phyloP scores from a whole-genome alignment of 1,140 invertebrate genomes.

The Antheraea pernyi region DNA sequence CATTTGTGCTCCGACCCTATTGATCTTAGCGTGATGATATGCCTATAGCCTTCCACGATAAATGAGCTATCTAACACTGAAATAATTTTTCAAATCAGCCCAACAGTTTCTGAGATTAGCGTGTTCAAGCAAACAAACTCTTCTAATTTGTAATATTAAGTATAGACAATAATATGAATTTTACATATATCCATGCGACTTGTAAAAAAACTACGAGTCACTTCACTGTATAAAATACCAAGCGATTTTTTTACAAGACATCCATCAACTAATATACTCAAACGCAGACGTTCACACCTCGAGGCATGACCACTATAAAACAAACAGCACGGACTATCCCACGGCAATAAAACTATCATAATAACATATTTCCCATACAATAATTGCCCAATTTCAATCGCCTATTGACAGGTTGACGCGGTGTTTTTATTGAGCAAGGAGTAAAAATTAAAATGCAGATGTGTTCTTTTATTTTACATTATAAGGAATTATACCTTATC shows the following conservation, averaged over 20 bases:
- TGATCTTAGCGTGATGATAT: too few species aligned
- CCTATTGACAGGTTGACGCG: constrained; percentile 30
- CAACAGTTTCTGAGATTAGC: too few species aligned
- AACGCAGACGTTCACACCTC: constrained; percentile 1
- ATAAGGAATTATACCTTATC: too few species aligned
- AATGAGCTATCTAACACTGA: too few species aligned
- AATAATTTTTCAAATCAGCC: too few species aligned
- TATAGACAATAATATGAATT: too few species aligned
- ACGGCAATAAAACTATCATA: constrained; percentile 51
- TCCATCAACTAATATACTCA: not conserved
- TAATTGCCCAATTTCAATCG: constrained; percentile 58
- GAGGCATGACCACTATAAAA: constrained; percentile 15
- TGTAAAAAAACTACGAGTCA: not conserved
- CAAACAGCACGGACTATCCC: constrained; percentile 36
- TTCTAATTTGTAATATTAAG: too few species aligned
- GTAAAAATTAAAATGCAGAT: not conserved
- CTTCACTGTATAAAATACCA: not conserved
- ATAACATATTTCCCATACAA: constrained; percentile 51
- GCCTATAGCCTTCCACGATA: too few species aligned
- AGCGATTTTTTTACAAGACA: not conserved
- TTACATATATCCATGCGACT: too few species aligned
- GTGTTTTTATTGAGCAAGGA: constrained; percentile 20
- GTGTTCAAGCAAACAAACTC: too few species aligned
- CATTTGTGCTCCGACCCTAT: too few species aligned
- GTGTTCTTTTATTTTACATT: not conserved